phyloP scores from a whole-genome alignment of 2,797 vertebrate species.

The Helicolenus hilgendorfi region DNA sequence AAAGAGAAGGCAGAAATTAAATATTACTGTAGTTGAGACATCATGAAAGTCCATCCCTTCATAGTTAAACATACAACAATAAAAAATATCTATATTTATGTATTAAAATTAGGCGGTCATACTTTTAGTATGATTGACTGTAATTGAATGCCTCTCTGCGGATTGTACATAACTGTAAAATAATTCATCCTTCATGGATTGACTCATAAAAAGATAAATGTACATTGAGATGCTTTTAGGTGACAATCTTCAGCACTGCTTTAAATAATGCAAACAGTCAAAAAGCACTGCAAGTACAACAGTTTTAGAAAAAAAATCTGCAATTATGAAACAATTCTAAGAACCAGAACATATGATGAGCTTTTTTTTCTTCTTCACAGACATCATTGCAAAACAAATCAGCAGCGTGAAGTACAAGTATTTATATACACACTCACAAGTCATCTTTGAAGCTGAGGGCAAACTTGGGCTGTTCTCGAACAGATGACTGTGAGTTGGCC shows the following conservation, averaged over 20 bases:
- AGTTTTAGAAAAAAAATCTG: background rate
- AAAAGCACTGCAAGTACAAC: background rate
- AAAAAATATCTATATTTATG: background rate
- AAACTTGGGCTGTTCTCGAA: conserved; percentile 86
- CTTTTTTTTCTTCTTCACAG: background rate
- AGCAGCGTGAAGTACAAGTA: background rate
- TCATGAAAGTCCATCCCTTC: background rate
- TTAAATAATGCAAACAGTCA: background rate
- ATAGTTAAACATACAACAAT: background rate
- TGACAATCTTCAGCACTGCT: background rate
- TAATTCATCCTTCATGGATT: background rate
- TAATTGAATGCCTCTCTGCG: background rate
- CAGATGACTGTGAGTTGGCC: conserved; percentile 62
- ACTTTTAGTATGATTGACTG: background rate
- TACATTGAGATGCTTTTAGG: background rate
- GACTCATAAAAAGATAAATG: background rate
- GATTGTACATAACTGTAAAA: background rate
- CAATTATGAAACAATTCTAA: background rate
- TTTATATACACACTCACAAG: conserved; percentile 89
- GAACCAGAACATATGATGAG: background rate
- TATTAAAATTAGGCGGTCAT: background rate
- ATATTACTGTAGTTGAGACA: background rate
- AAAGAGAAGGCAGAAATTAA: background rate
- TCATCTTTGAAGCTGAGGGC: conserved; percentile 92
- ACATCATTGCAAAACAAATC: background rate